Evolutionary conservation across 1,140 invertebrate genomes (phyloP), one percentile per base, ranked within the genome.

Genomic region (Pantala flavescens): DNA sequence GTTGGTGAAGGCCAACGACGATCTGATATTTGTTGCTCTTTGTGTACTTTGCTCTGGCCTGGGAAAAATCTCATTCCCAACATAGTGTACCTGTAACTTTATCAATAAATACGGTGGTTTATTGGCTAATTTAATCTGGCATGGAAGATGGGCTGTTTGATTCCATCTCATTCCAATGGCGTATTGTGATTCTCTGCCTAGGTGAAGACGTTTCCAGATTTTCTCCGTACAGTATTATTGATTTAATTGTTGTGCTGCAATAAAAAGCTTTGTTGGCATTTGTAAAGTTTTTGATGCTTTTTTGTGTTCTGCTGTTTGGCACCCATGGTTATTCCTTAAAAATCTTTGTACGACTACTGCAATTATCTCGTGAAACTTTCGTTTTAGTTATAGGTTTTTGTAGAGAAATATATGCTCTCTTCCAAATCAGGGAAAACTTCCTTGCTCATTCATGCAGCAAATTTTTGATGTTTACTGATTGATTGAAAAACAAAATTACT

Each of bases 221-320:
- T 73, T 75, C 74, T 75, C 74, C 74, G 72, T 75, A 75, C 71
- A 75, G 28, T 74, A 74, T 75, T 73, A 75, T 75, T 75, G 71
- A 75, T 73, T 75, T 72, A 23, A 75, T 73, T 75, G 74, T 75
- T 75, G 74, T 75, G 71, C 74, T 75, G 71, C 55, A 75, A 75
- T 75, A 75, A 75, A 75, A 74, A 55, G 71, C 74, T 75, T 73
- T 75, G 74, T 75, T 75, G 74, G 74, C 71, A 75, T 24, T 73
- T 43, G 49, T 63, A 19, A 63, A 63, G 49, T 63, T 63, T 63
- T 63, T 63, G 12, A 63, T 63, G 49, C 14, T 63, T 63, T 63
- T 21, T 63, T 36, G 28, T 36, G 28, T 36, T 36, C 28, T 36
- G 28, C 28, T 36, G 2, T 5, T 36, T 36, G 28, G 28, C 9